Evolutionary conservation across 2,113 vertebrate genomes (phyloP).

Genomic region (Sylvicapra grimmia): DNA sequence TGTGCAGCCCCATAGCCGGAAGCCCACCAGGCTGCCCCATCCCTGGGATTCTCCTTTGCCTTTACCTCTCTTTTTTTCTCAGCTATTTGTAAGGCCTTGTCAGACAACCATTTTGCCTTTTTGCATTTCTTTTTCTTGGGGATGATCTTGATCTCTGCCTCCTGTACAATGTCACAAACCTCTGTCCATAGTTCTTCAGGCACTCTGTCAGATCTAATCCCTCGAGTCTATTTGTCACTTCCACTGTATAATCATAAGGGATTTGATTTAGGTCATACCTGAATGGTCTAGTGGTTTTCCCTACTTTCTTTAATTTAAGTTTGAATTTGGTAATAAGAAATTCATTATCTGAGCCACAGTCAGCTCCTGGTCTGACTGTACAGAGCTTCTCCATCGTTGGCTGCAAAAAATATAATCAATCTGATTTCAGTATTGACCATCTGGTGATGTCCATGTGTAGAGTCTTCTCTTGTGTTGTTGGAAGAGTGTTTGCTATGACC

Average conservation of each 20-base stretch:
- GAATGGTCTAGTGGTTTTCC: background rate
- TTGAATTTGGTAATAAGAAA: background rate
- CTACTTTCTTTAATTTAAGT: background rate
- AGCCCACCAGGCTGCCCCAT: no score
- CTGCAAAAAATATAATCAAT: background rate
- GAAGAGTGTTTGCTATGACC: background rate
- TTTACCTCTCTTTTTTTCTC: background rate
- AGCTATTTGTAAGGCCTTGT: background rate
- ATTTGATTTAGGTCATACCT: background rate
- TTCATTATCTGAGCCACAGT: background rate
- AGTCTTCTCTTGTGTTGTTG: background rate
- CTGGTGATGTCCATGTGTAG: background rate
- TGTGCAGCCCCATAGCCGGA: no score
- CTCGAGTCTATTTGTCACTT: background rate
- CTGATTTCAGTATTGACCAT: background rate
- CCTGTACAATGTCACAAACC: background rate
- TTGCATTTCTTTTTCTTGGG: background rate
- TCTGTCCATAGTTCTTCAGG: background rate
- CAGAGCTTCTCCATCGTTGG: background rate
- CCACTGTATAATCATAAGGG: background rate
- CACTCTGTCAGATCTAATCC: background rate
- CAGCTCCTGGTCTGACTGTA: background rate
- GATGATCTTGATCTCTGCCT: background rate
- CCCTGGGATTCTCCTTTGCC: background rate
- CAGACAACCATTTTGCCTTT: background rate